These are phyloP conservation scores for Aphrophora alni DNA, from an alignment of 2,888 invertebrate species.

Conservation along the genomic window DNA sequence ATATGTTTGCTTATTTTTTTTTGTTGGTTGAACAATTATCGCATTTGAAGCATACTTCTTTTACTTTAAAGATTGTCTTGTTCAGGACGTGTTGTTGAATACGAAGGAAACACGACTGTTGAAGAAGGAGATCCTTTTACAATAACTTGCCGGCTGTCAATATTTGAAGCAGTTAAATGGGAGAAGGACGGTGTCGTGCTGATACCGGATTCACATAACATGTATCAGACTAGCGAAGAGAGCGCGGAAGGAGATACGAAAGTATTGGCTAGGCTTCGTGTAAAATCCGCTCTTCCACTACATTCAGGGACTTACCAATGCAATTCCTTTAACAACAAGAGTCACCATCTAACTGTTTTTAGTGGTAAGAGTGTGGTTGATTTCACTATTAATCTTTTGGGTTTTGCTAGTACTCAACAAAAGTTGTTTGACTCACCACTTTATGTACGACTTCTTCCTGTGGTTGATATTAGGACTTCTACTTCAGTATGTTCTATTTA, in stretches of 20 bases:
- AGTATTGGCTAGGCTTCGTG: slow-evolving; percentile 37
- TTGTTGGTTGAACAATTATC: neutral
- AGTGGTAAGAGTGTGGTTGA: slow-evolving; percentile 47
- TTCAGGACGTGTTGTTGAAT: slow-evolving; percentile 40
- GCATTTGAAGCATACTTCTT: neutral
- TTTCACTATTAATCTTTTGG: neutral
- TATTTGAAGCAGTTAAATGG: slow-evolving; percentile 50
- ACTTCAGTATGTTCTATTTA: neutral
- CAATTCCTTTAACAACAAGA: slow-evolving; percentile 44
- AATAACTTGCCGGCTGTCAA: slow-evolving; percentile 48
- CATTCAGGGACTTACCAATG: slow-evolving; percentile 50
- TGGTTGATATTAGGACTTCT: neutral
- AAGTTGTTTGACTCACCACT: slow-evolving; percentile 3
- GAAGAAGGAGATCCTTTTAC: slow-evolving; percentile 49
- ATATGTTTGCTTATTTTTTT: neutral
- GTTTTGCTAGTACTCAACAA: neutral
- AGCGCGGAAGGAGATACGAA: slow-evolving; percentile 23
- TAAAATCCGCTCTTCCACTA: slow-evolving; percentile 43
- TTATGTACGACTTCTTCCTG: neutral
- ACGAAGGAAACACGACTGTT: slow-evolving; percentile 48
- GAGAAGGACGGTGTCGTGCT: slow-evolving; percentile 44
- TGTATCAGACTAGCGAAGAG: slow-evolving; percentile 36
- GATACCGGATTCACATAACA: slow-evolving; percentile 34
- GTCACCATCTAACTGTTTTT: slow-evolving; percentile 47
- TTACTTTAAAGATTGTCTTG: slow-evolving; percentile 16